phyloP scores from a whole-genome alignment of 2,888 invertebrate genomes.

The Dorcus hopei region DNA sequence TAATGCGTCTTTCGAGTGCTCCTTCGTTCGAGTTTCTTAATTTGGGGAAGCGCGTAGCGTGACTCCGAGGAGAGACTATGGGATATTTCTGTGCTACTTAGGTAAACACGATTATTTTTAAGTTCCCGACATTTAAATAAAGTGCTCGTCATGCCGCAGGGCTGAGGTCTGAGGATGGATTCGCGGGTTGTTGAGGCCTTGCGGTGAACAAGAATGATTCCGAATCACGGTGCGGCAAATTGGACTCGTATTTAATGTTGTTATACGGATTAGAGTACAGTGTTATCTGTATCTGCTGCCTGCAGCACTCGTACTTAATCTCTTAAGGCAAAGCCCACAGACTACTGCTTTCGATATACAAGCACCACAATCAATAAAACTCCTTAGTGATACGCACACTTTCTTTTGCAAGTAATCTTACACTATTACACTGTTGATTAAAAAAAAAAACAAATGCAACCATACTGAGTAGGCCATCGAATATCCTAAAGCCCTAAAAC shows the following conservation, averaged over 20 bases:
- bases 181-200: conserved; percentile 39
- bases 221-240: conserved; percentile 54
- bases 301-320: conserved; percentile 47
- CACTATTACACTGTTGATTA: too few species aligned
- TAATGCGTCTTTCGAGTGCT: conserved; percentile 31
- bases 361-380: not conserved
- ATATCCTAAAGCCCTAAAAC: too few species aligned
- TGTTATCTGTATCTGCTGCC: conserved; percentile 39
- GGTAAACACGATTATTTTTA: conserved; percentile 38
- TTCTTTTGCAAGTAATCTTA: too few species aligned
- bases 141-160: conserved; percentile 31
- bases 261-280: conserved; percentile 50
- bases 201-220: conserved; percentile 35
- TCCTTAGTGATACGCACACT: too few species aligned
- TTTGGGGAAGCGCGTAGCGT: conserved; percentile 34
- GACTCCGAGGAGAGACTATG: conserved; percentile 29
- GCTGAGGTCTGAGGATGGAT: conserved; percentile 32
- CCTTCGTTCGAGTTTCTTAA: conserved; percentile 28
- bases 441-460: too few species aligned
- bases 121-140: conserved; percentile 35
- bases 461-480: too few species aligned
- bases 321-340: conserved; percentile 33
- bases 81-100: conserved; percentile 33
- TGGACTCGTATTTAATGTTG: conserved; percentile 56
- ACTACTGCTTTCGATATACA: conserved; percentile 10